These are phyloP conservation scores for Mythimna loreyi DNA, from an alignment of 2,888 invertebrate species.

Conservation along the genomic window DNA sequence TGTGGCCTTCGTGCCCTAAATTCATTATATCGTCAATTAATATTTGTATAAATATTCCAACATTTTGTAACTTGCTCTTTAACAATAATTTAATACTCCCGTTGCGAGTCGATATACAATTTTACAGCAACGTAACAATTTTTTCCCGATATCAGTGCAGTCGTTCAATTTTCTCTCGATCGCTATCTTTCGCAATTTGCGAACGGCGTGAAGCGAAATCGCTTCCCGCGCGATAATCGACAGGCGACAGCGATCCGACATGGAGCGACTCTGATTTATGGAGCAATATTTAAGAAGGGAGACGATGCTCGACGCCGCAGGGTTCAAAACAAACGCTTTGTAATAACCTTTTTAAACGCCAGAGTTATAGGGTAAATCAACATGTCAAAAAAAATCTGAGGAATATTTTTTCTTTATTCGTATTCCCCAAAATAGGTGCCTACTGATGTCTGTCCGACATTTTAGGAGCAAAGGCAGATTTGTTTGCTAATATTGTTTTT, in stretches of 20 bases:
- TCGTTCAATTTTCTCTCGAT: slow-evolving; percentile 72
- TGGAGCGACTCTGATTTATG: slow-evolving; percentile 80
- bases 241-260: slow-evolving; percentile 80
- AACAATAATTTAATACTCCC: slow-evolving; percentile 37
- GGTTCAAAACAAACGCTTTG: slow-evolving; percentile 65
- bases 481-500: slow-evolving; percentile 13
- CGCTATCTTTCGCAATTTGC: slow-evolving; percentile 76
- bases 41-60: not conserved
- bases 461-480: slow-evolving; percentile 40
- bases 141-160: slow-evolving; percentile 61
- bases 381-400: slow-evolving; percentile 50
- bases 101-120: slow-evolving; percentile 30
- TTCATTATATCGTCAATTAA: not conserved
- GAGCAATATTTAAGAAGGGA: slow-evolving; percentile 78
- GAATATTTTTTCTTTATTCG: slow-evolving; percentile 52
- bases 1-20: not conserved
- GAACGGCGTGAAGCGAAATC: slow-evolving; percentile 69
- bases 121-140: slow-evolving; percentile 47
- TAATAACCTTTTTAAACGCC: slow-evolving; percentile 64
- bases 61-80: slow-evolving; percentile 25
- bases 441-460: slow-evolving; percentile 11
- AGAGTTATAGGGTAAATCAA: slow-evolving; percentile 59
- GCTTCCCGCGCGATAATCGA: slow-evolving; percentile 82
- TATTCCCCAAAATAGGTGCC: slow-evolving; percentile 41
- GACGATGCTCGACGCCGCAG: slow-evolving; percentile 67